Evolutionary conservation across 2,888 invertebrate species (phyloP).

Genomic region (Salpingus planirostris): DNA sequence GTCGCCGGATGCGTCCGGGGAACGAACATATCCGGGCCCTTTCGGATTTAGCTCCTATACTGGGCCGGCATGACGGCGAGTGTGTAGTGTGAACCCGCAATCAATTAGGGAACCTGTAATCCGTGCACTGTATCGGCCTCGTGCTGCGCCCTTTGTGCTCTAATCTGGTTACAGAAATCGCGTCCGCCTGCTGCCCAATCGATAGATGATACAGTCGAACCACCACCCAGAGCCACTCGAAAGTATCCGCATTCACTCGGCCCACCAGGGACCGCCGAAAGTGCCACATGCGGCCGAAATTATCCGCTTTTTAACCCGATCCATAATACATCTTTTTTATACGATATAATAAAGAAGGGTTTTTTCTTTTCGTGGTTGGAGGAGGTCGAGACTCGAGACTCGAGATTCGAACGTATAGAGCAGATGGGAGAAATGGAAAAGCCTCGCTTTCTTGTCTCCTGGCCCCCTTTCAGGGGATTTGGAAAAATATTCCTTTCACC

Average conservation of each 20-base stretch:
- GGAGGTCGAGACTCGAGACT: too few species aligned
- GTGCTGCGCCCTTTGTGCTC: conserved; percentile 28
- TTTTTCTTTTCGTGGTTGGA: too few species aligned
- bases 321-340: too few species aligned
- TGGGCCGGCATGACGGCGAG: conserved; percentile 10
- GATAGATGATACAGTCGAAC: conserved; percentile 9
- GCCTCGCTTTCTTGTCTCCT: too few species aligned
- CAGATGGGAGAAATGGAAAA: conserved; percentile 35
- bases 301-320: too few species aligned
- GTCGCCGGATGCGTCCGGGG: conserved; percentile 6
- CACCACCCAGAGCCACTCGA: not conserved
- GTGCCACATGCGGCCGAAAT: too few species aligned
- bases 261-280: not conserved
- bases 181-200: conserved; percentile 21
- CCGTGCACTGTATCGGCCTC: conserved; percentile 15
- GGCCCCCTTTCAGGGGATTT: conserved; percentile 23
- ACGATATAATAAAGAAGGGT: too few species aligned
- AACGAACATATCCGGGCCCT: too few species aligned
- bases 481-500: conserved; percentile 23
- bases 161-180: conserved; percentile 37
- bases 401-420: too few species aligned
- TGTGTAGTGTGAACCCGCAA: conserved; percentile 20
- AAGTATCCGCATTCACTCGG: not conserved
- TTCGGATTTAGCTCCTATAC: too few species aligned
- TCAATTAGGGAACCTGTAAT: conserved; percentile 22